phyloP scores from a whole-genome alignment of 2,888 invertebrate species.

The Andrena dorsata region DNA sequence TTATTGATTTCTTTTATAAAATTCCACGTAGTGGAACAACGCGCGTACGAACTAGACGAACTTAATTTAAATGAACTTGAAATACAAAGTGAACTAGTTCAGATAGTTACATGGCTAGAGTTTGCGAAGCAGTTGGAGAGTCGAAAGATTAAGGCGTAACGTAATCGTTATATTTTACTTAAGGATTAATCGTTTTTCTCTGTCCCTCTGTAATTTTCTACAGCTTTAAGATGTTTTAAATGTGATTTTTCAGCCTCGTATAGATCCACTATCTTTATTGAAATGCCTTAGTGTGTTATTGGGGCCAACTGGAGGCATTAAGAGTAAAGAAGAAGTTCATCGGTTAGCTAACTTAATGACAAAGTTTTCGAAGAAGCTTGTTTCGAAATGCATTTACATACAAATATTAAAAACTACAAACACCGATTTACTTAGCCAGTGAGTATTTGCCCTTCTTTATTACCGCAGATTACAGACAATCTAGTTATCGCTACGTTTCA shows the following conservation, averaged over 20 bases:
- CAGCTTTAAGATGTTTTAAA: slow-evolving; percentile 26
- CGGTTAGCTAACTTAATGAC: slow-evolving; percentile 97
- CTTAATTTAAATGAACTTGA: neutral
- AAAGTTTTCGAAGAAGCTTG: slow-evolving; percentile 97
- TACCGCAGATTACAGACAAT: neutral
- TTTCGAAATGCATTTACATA: slow-evolving; percentile 97
- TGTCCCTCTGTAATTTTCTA: neutral
- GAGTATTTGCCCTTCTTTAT: slow-evolving; percentile 81
- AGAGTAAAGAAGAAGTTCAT: slow-evolving; percentile 94
- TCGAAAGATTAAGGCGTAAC: neutral
- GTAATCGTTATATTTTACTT: neutral
- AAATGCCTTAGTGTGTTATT: slow-evolving; percentile 95
- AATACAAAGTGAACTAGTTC: neutral
- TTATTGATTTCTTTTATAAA: neutral
- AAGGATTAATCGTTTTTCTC: neutral
- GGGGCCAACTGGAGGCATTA: slow-evolving; percentile 94
- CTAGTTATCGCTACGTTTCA: neutral
- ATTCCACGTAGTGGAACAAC: neutral
- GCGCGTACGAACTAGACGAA: too few species aligned
- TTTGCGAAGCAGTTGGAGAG: neutral
- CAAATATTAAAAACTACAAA: slow-evolving; percentile 96
- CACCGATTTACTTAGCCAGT: slow-evolving; percentile 92
- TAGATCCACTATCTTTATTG: slow-evolving; percentile 95
- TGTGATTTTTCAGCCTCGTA: slow-evolving; percentile 91
- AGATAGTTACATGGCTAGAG: neutral